A percentile compares a stretch with the other conserved stretches of the same genome.
phyloP scores from a whole-genome alignment of 2,888 invertebrate genomes.

The Tuta absoluta region DNA sequence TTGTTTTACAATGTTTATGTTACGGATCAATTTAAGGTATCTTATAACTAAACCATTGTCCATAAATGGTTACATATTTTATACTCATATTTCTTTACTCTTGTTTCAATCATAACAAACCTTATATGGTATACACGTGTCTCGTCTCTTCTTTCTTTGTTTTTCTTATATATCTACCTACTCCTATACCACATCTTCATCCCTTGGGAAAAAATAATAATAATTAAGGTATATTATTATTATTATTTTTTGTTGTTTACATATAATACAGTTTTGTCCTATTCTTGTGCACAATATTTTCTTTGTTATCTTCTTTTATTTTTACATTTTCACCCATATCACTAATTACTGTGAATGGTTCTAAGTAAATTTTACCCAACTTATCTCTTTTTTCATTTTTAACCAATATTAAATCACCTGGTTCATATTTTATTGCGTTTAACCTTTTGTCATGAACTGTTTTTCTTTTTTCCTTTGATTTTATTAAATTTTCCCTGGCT shows the following conservation, averaged over 20 bases:
- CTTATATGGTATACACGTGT: neutral
- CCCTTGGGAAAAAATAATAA: no score
- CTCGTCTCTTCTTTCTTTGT: neutral
- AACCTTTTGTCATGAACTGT: slow-evolving; percentile 24
- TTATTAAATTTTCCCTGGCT: slow-evolving; percentile 27
- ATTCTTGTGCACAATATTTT: slow-evolving; percentile 12
- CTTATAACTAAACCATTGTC: neutral
- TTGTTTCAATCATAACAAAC: slow-evolving; percentile 1
- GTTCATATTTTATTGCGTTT: slow-evolving; percentile 28
- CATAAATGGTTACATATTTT: neutral
- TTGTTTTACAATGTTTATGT: no score
- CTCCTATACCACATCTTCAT: no score
- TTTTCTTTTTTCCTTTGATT: slow-evolving; percentile 30
- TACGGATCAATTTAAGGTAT: neutral
- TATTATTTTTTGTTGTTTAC: no score
- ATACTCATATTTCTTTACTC: neutral
- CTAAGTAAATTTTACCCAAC: slow-evolving; percentile 27
- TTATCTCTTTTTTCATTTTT: slow-evolving; percentile 31
- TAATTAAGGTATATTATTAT: no score
- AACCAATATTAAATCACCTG: slow-evolving; percentile 28
- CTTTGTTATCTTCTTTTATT: slow-evolving; percentile 21
- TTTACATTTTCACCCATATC: slow-evolving; percentile 28
- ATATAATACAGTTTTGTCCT: neutral
- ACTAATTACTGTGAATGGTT: slow-evolving; percentile 28
- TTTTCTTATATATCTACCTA: no score